These are phyloP conservation scores for Orthonevra nobilis DNA, from an alignment of 2,888 invertebrate species.

Conservation along the genomic window DNA sequence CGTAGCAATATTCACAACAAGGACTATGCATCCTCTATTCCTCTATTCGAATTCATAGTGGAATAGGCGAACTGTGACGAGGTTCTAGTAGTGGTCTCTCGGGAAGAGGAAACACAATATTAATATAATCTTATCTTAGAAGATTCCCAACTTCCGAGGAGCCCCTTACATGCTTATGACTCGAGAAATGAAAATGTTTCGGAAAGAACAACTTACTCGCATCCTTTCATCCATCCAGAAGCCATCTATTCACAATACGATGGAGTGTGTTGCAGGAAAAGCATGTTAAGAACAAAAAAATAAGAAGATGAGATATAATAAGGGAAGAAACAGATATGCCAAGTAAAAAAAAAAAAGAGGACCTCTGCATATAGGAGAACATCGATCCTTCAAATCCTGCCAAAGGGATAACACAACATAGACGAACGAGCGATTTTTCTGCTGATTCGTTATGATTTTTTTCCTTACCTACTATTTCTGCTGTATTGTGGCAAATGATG, in stretches of 20 bases:
- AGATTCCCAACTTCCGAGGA: constrained; percentile 49
- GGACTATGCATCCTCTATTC: constrained; percentile 7
- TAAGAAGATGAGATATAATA: no score
- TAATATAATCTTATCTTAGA: constrained; percentile 59
- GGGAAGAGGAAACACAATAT: constrained; percentile 57
- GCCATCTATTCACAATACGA: constrained; percentile 16
- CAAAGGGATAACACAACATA: constrained; percentile 67
- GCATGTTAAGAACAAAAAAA: constrained; percentile 2
- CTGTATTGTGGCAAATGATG: constrained; percentile 53
- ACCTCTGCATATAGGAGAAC: constrained; percentile 36
- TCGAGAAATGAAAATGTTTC: constrained; percentile 54
- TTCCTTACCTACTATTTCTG: background rate
- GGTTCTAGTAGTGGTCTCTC: constrained; percentile 43
- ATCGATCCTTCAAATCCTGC: constrained; percentile 68
- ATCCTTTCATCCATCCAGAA: constrained; percentile 1
- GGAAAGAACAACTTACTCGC: constrained; percentile 37
- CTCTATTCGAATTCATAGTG: constrained; percentile 14
- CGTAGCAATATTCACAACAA: constrained; percentile 1
- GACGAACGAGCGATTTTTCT: constrained; percentile 63
- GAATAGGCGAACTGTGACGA: constrained; percentile 51
- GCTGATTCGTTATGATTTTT: constrained; percentile 48
- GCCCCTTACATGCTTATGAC: constrained; percentile 57
- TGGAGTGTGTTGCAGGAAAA: background rate
- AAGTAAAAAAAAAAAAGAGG: constrained; percentile 26
- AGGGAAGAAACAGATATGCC: constrained; percentile 28